Evolutionary conservation across 2,888 invertebrate species (phyloP).

Genomic region (Mantis religiosa): DNA sequence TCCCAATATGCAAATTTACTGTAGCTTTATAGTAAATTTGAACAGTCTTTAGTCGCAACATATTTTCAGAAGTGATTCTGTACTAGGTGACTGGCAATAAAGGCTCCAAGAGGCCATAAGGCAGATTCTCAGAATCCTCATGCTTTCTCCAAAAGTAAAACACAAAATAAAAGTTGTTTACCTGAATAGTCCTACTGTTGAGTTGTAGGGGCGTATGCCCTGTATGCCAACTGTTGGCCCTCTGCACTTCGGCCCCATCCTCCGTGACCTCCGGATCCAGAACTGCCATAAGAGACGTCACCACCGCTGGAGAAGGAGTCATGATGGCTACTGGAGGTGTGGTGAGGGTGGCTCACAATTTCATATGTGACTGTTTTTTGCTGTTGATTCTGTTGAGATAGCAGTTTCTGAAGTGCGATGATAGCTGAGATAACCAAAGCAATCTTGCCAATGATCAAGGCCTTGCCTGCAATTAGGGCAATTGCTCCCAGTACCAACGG

Average conservation of each 20-base stretch:
- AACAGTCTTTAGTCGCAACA: too few species aligned
- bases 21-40: too few species aligned
- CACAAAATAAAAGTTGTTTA: background rate
- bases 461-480: constrained; percentile 81
- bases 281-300: constrained; percentile 54
- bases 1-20: too few species aligned
- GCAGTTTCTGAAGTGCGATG: constrained; percentile 77
- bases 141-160: background rate
- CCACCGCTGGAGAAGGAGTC: constrained; percentile 49
- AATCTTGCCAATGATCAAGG: constrained; percentile 77
- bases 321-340: constrained; percentile 63
- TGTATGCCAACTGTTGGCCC: constrained; percentile 75
- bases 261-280: constrained; percentile 55
- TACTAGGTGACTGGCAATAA: too few species aligned
- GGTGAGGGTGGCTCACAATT: constrained; percentile 80
- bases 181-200: background rate
- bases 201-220: constrained; percentile 52
- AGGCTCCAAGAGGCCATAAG: too few species aligned
- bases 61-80: too few species aligned
- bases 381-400: constrained; percentile 65
- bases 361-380: constrained; percentile 86
- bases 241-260: constrained; percentile 75
- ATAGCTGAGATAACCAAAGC: constrained; percentile 78
- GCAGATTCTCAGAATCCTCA: too few species aligned
- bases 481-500: constrained; percentile 77